phyloP scores from a whole-genome alignment of 2,888 invertebrate species.

The Drosophila buzzatii region DNA sequence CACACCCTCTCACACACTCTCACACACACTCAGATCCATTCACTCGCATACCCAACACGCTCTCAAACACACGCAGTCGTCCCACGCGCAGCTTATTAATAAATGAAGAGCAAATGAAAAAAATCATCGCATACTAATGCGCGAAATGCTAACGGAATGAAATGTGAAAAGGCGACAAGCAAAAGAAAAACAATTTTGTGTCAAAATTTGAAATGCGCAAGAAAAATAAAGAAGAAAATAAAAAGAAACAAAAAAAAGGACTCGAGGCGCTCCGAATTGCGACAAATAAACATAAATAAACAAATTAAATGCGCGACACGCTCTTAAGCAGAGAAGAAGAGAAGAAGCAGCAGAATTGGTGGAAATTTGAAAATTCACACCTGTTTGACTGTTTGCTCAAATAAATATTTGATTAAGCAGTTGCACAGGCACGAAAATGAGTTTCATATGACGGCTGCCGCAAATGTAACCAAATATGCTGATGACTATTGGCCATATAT shows the following conservation, averaged over 20 bases:
- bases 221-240: not conserved
- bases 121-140: conserved; percentile 51
- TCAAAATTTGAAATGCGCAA: conserved; percentile 30
- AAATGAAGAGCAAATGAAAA: conserved; percentile 26
- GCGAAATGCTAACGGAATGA: conserved; percentile 35
- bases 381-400: conserved; percentile 57
- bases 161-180: conserved; percentile 26
- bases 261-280: conserved; percentile 24
- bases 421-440: conserved; percentile 44
- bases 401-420: conserved; percentile 72
- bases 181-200: conserved; percentile 21
- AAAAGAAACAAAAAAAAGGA: not conserved
- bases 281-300: conserved; percentile 62
- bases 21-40: no score
- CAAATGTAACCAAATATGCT: conserved; percentile 49
- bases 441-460: conserved; percentile 39
- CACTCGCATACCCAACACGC: not conserved
- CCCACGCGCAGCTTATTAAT: conserved; percentile 44
- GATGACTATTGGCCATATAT: conserved; percentile 17
- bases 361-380: conserved; percentile 66
- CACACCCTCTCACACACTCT: not conserved
- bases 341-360: conserved; percentile 19
- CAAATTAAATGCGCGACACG: conserved; percentile 33
- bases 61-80: not conserved
- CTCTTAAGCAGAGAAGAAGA: not conserved